These are phyloP conservation scores for Agonopterix alstromeriana DNA, from an alignment of 2,888 invertebrate genomes.

Conservation along the genomic window DNA sequence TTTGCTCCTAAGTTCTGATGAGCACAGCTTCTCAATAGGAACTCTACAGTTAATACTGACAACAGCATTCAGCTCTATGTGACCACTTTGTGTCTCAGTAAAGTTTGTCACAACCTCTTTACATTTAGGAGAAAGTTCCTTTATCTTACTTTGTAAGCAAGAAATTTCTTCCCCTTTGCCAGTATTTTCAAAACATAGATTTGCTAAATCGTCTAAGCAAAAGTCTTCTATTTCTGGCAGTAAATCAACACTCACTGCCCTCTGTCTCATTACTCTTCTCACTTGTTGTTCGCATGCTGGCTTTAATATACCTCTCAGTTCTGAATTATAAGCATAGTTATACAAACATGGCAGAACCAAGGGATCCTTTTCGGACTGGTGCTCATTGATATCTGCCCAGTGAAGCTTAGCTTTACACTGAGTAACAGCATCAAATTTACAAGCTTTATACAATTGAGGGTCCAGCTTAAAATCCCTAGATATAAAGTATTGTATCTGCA, in stretches of 20 bases:
- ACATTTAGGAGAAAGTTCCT: constrained; percentile 82
- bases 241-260: constrained; percentile 94
- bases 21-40: constrained; percentile 87
- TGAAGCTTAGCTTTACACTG: constrained; percentile 87
- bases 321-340: constrained; percentile 78
- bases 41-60: constrained; percentile 88
- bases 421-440: constrained; percentile 89
- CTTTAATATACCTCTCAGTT: constrained; percentile 69
- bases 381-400: constrained; percentile 82
- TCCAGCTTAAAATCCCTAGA: constrained; percentile 96
- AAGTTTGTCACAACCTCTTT: constrained; percentile 86
- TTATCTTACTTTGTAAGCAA: constrained; percentile 92
- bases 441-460: constrained; percentile 90
- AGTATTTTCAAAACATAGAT: constrained; percentile 89
- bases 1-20: constrained; percentile 79
- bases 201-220: constrained; percentile 91
- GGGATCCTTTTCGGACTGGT: constrained; percentile 87
- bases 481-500: constrained; percentile 98
- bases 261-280: constrained; percentile 92
- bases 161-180: constrained; percentile 93
- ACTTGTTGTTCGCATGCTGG: constrained; percentile 86
- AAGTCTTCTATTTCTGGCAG: constrained; percentile 95
- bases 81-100: constrained; percentile 93
- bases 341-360: constrained; percentile 95
- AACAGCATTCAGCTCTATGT: constrained; percentile 92